Base-by-base conservation (phyloP, 1,140 invertebrate species). In the Drosophila nikananu region DNA sequence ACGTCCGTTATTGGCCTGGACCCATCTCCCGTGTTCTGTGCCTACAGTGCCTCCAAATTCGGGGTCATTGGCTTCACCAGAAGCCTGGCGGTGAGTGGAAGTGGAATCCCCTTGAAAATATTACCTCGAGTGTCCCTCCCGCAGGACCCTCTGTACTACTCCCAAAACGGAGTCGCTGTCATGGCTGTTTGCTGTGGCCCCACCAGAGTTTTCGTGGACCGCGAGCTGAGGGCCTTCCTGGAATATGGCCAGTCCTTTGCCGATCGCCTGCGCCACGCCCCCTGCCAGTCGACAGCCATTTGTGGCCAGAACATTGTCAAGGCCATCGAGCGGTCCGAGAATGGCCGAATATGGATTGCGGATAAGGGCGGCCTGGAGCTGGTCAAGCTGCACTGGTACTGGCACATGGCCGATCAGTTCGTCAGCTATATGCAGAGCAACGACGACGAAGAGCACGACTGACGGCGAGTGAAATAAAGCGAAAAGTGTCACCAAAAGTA, bases 1-100 rank as follows among this genome's bases (percentile, higher is more conserved):
- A 94, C 94, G 12, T 96, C 95, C 0, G 94, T 95, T 41, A 91
- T 94, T 62, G 95, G 95, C 27, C 90, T 95, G 61, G 81, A 92
- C 41, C 92, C 92, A 1, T 77, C 86, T 5, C 86, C 86, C 12
- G 83, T 91, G 1, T 80, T 92, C 23, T 94, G 94, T 13, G 87
- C 93, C 3, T 95, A 95, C 68, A 83, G 79, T 46, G 94, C 93
- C n/a, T 93, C 94, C 0, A 95, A 95, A 58, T 93, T 94, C 68
- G 94, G 93, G 15, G 91, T 94, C 0, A 81, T 94, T 54, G 94
- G 93, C 0, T 94, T 94, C 37, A 94, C 94, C 0, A 79, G 93
- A 55, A 93, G 93, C 58, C 74, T 93, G 15, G 92, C 87, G 39
- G 92, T 91, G 57, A 71, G 78, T 75, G 1, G 0, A 15, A 71